phyloP scores from a whole-genome alignment of 2,113 vertebrate genomes.

The Ophthalmolycus amberensis region DNA sequence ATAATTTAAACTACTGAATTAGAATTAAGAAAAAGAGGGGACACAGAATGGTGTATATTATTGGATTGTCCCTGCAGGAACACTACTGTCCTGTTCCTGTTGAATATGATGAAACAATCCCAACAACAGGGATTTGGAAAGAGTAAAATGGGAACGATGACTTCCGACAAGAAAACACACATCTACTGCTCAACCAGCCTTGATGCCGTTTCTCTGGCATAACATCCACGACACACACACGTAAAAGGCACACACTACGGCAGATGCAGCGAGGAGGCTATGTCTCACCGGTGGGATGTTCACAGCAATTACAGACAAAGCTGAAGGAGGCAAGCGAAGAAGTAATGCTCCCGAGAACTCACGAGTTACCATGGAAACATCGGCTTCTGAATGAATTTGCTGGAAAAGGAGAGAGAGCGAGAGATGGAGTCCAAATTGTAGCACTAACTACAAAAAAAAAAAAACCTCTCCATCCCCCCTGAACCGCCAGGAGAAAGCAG shows the following conservation, averaged over 20 bases:
- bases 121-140: slow-evolving; percentile 18
- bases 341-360: slow-evolving; percentile 78
- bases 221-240: slow-evolving; percentile 28
- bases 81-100: neutral
- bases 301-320: slow-evolving; percentile 80
- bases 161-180: slow-evolving; percentile 33
- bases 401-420: slow-evolving; percentile 60
- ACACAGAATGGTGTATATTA: neutral
- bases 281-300: slow-evolving; percentile 70
- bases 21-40: neutral
- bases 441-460: slow-evolving; percentile 53
- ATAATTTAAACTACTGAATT: slow-evolving; percentile 11
- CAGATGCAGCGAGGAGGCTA: slow-evolving; percentile 43
- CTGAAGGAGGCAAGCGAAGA: slow-evolving; percentile 69
- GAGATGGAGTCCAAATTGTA: slow-evolving; percentile 80
- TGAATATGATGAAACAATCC: slow-evolving; percentile 22
- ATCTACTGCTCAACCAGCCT: slow-evolving; percentile 37
- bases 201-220: slow-evolving; percentile 35
- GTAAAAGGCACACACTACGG: neutral
- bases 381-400: slow-evolving; percentile 82
- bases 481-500: slow-evolving; percentile 62
- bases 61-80: slow-evolving; percentile 11
- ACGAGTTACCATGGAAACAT: slow-evolving; percentile 81
- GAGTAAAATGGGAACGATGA: slow-evolving; percentile 38
- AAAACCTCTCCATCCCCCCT: slow-evolving; percentile 38